Base-by-base conservation (phyloP, 2,797 vertebrate genomes). In the Selene dorsalis region DNA sequence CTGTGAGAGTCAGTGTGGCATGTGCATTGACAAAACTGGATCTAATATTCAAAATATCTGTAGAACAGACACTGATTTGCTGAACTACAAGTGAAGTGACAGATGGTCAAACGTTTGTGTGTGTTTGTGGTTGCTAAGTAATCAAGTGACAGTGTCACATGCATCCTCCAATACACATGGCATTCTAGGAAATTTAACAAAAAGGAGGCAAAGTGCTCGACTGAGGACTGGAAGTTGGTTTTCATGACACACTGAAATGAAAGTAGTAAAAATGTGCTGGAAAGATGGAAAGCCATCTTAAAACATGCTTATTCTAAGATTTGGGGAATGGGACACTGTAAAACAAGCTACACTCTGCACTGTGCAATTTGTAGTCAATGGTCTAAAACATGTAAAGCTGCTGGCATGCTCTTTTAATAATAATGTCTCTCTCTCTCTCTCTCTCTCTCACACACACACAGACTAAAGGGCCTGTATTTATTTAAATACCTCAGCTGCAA, bases 311-410 rank as follows among this genome's bases (percentile, higher is more conserved):
- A 82, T 65, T 70, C 65, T 53, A 35, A 26, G 35, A 74, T 88
- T 79, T 63, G 16, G 69, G 65, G 65, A 83, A 87, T 69, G 59
- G 50, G 53, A 67, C 52, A 63, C n/a, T 7, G 43, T 76, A 75
- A 77, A 74, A 64, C 32, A 43, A 60, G 68, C 67, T 47, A 12
- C 30, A 45, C 67, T 50, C 13, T 30, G n/a, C n/a, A n/a, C n/a
- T n/a, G 41, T 60, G 77, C 83, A 87, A 85, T 85, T 85, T 84
- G 77, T 6, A 75, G 81, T 82, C 84, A 92, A 89, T 87, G 80
- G 84, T 64, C 61, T 89, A 85, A 84, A 77, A 82, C 74, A 75
- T 78, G 82, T 69, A 69, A 84, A 91, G 83, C 16, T 76, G 75
- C 79, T 71, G 75, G 59, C 26, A 69, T 81, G 79, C 60, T 77